A percentile compares a stretch with the other conserved stretches of the same genome.
Evolutionary conservation across 92 coral and sea anemone species (phyloP).

Genomic region (Heliopora coerulea): DNA sequence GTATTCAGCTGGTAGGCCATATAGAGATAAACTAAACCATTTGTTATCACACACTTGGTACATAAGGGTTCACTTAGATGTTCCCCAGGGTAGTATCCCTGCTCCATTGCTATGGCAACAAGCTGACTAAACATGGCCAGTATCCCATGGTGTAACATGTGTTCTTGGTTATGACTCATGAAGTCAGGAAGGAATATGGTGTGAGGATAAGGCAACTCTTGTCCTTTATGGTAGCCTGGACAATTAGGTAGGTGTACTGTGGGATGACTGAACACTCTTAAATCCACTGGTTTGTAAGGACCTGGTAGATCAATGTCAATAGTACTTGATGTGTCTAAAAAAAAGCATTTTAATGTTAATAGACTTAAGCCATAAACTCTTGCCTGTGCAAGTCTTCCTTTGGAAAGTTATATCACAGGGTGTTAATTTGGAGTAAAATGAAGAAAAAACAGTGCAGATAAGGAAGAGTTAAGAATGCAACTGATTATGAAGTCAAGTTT

Average conservation of each 20-base stretch:
- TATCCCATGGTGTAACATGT: conserved; percentile 73
- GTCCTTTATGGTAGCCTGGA: conserved; percentile 76
- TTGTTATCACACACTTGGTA: conserved; percentile 75
- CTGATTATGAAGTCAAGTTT: too few species aligned
- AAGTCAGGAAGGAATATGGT: conserved; percentile 72
- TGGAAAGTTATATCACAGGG: too few species aligned
- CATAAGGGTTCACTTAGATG: conserved; percentile 71
- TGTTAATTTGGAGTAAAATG: too few species aligned
- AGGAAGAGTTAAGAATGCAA: too few species aligned
- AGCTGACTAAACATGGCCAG: conserved; percentile 83
- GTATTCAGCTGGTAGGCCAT: conserved; percentile 95
- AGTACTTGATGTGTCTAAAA: conserved; percentile 66
- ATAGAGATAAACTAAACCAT: conserved; percentile 63
- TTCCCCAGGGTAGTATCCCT: conserved; percentile 68
- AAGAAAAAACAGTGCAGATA: too few species aligned
- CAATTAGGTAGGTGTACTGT: conserved; percentile 81
- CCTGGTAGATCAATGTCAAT: conserved; percentile 59
- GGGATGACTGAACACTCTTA: conserved; percentile 76
- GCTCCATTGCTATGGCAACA: conserved; percentile 72
- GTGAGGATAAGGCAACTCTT: conserved; percentile 62
- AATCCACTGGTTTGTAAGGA: conserved; percentile 76
- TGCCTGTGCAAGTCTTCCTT: too few species aligned
- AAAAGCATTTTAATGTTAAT: not conserved
- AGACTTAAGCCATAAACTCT: too few species aligned
- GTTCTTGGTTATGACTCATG: conserved; percentile 62